phyloP scores from a whole-genome alignment of 2,888 invertebrate genomes.

The Serrognathus titanus region DNA sequence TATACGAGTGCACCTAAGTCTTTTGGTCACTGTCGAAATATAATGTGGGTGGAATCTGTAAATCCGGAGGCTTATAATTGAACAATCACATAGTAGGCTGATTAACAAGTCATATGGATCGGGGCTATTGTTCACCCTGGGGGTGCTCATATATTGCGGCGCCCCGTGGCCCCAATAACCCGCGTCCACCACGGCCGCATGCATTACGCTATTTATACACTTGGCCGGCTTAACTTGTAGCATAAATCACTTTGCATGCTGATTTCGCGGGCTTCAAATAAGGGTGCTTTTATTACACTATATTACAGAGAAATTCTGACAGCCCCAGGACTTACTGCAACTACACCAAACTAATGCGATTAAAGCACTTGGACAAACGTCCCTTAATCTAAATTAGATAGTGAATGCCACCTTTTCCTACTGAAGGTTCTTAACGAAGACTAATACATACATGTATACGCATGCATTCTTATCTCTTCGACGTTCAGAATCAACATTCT shows the following conservation, averaged over 20 bases:
- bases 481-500: slow-evolving; percentile 12
- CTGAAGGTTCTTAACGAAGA: neutral
- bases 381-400: too few species aligned
- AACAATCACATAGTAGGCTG: slow-evolving; percentile 26
- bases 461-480: slow-evolving; percentile 9
- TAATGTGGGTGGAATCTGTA: slow-evolving; percentile 1
- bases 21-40: too few species aligned
- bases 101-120: slow-evolving; percentile 29
- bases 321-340: neutral
- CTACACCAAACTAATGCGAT: neutral
- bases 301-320: neutral
- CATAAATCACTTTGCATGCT: slow-evolving; percentile 34
- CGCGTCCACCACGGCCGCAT: slow-evolving; percentile 29
- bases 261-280: slow-evolving; percentile 28
- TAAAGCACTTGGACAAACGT: neutral
- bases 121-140: slow-evolving; percentile 24
- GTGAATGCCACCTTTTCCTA: too few species aligned
- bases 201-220: slow-evolving; percentile 29
- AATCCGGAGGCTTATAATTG: slow-evolving; percentile 20
- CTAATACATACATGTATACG: neutral
- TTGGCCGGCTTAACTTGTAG: slow-evolving; percentile 28
- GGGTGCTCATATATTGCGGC: slow-evolving; percentile 33
- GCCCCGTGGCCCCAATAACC: slow-evolving; percentile 30
- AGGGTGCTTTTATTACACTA: slow-evolving; percentile 21
- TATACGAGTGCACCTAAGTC: too few species aligned